Conservation (phyloP, 2,888 invertebrate species). For the Drosophila mimetica region DNA sequence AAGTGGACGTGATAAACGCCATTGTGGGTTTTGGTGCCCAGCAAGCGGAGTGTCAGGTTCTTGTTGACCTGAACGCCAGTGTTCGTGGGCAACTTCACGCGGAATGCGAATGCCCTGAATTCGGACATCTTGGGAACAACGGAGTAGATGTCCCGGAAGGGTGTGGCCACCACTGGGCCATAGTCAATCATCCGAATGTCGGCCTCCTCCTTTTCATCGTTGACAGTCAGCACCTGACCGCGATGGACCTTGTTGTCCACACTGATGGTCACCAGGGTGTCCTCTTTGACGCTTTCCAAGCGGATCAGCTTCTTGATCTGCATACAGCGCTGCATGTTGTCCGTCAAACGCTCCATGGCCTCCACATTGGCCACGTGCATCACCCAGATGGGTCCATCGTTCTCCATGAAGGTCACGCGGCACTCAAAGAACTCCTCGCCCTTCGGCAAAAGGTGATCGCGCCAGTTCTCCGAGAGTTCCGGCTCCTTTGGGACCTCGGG, state of each 20-base stretch:
- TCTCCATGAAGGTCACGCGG: slow-evolving; percentile 37
- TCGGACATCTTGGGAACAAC: slow-evolving; percentile 34
- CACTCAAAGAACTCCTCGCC: slow-evolving; percentile 41
- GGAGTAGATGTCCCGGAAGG: slow-evolving; percentile 26
- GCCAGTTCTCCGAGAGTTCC: slow-evolving; percentile 40
- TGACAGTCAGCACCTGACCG: slow-evolving; percentile 30
- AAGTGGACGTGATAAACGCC: slow-evolving; percentile 49
- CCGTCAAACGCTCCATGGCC: slow-evolving; percentile 20
- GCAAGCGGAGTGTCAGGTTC: slow-evolving; percentile 36
- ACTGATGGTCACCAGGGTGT: slow-evolving; percentile 36
- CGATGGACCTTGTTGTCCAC: slow-evolving; percentile 30
- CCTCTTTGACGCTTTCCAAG: slow-evolving; percentile 19
- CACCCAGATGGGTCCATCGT: slow-evolving; percentile 53
- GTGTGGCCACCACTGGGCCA: slow-evolving; percentile 14
- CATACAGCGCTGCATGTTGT: slow-evolving; percentile 14
- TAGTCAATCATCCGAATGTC: slow-evolving; percentile 51
- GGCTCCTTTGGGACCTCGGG: background rate
- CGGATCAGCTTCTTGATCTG: slow-evolving; percentile 3
- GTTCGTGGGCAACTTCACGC: slow-evolving; percentile 26
- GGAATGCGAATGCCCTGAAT: slow-evolving; percentile 41
- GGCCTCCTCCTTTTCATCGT: background rate
- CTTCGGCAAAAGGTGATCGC: slow-evolving; percentile 17
- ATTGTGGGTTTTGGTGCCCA: slow-evolving; percentile 36
- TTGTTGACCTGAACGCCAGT: slow-evolving; percentile 26
- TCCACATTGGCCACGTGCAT: slow-evolving; percentile 14